Percentiles rank a stretch among this genome's conserved stretches.
Evolutionary conservation across 2,888 invertebrate species (phyloP).

Genomic region (Folsomia manolachei): DNA sequence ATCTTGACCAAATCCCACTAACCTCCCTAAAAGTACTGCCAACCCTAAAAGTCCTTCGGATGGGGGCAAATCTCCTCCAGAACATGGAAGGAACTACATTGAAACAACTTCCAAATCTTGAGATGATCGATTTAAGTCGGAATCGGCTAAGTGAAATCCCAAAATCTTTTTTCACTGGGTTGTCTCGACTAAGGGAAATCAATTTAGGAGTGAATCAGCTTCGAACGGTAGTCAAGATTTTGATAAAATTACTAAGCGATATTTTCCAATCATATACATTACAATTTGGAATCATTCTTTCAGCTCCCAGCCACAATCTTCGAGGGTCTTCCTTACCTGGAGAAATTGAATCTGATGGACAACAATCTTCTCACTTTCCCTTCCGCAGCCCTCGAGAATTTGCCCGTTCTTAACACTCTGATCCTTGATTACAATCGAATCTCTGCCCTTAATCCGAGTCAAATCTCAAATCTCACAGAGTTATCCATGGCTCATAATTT

Average conservation of each 20-base stretch:
- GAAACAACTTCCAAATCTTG: conserved; percentile 65
- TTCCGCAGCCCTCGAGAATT: conserved; percentile 74
- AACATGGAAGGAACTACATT: conserved; percentile 73
- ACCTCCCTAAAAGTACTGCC: conserved; percentile 70
- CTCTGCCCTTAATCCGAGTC: conserved; percentile 65
- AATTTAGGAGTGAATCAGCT: conserved; percentile 83
- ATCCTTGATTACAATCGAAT: conserved; percentile 83
- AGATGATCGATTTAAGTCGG: conserved; percentile 76
- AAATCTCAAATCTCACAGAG: conserved; percentile 65
- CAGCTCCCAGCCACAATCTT: conserved; percentile 64
- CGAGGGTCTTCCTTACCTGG: conserved; percentile 73
- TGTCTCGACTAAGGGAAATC: conserved; percentile 68
- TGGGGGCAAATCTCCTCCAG: conserved; percentile 83
- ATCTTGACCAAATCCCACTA: conserved; percentile 76
- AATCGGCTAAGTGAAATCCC: conserved; percentile 79
- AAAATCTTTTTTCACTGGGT: conserved; percentile 75
- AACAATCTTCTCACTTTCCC: conserved; percentile 84
- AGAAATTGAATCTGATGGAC: conserved; percentile 75
- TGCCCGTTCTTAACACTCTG: conserved; percentile 66
- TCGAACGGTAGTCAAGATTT: conserved; percentile 64
- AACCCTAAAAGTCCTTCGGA: conserved; percentile 69
- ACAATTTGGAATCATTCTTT: conserved; percentile 49
- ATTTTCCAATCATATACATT: no score
- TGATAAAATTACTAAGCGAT: conserved; percentile 21
- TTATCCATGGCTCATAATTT: conserved; percentile 71